Evolutionary conservation across 2,888 invertebrate species (phyloP).

Genomic region (Nomada ruficornis): DNA sequence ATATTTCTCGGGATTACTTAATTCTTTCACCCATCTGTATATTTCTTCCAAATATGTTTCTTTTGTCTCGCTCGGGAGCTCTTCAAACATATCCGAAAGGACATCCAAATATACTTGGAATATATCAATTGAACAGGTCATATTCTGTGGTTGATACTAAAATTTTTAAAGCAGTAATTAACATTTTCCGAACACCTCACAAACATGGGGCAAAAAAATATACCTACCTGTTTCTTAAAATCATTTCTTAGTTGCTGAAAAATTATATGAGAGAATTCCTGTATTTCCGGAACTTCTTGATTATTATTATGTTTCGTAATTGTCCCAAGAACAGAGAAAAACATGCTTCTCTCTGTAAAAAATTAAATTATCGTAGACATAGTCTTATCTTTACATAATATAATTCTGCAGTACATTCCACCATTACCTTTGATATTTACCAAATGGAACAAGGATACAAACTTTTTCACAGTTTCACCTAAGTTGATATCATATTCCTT

Average conservation of each 20-base stretch:
- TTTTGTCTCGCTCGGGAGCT: conserved; percentile 53
- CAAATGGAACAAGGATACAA: conserved; percentile 52
- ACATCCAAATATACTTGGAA: conserved; percentile 73
- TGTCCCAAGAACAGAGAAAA: conserved; percentile 64
- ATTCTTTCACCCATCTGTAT: conserved; percentile 63
- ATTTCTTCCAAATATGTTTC: conserved; percentile 31
- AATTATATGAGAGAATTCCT: conserved; percentile 24
- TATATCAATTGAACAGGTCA: conserved; percentile 49
- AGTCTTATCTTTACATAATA: neutral
- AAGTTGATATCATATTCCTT: conserved; percentile 64
- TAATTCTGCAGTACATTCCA: conserved; percentile 16
- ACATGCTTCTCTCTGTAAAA: conserved; percentile 65
- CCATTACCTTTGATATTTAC: conserved; percentile 66
- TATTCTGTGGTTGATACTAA: conserved; percentile 54
- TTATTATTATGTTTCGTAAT: conserved; percentile 66
- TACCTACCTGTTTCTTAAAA: conserved; percentile 66
- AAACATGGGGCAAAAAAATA: neutral
- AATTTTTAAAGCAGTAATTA: conserved; percentile 33
- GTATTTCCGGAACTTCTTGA: conserved; percentile 40
- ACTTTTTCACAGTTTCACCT: conserved; percentile 52
- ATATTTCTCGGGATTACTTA: conserved; percentile 49
- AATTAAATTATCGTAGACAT: conserved; percentile 10
- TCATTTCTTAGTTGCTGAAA: conserved; percentile 60
- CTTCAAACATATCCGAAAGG: conserved; percentile 67
- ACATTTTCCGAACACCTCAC: neutral